These are phyloP conservation scores for Drosophila mimica DNA, from an alignment of 2,888 invertebrate species.

Conservation along the genomic window DNA sequence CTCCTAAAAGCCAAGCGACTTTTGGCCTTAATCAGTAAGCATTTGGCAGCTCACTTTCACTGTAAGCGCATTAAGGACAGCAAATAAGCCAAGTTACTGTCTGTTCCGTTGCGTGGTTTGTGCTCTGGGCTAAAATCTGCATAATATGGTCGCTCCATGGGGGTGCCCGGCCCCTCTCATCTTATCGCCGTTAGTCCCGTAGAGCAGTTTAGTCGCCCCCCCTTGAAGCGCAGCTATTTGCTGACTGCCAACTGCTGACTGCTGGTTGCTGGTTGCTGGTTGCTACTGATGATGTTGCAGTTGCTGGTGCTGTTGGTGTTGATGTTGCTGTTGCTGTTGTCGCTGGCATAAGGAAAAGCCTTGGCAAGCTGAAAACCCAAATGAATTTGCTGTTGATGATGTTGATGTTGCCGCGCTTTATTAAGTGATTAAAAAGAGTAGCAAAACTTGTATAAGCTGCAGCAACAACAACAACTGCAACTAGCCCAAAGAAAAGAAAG, in stretches of 20 bases:
- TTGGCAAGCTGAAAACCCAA: conserved; percentile 46
- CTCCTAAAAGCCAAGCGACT: not conserved
- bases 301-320: conserved; percentile 6
- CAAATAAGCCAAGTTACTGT: conserved; percentile 47
- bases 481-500: conserved; percentile 4
- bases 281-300: not conserved
- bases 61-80: conserved; percentile 40
- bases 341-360: conserved; percentile 41
- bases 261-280: not conserved
- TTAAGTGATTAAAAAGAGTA: conserved; percentile 58
- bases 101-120: conserved; percentile 24
- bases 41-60: conserved; percentile 5
- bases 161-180: conserved; percentile 16
- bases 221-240: conserved; percentile 22
- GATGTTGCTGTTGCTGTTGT: conserved; percentile 2
- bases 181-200: conserved; percentile 4
- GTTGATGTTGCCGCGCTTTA: conserved; percentile 49
- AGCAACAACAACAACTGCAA: conserved; percentile 5
- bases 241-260: not conserved
- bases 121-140: conserved; percentile 44
- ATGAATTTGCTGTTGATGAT: conserved; percentile 51
- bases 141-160: conserved; percentile 43
- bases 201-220: conserved; percentile 28
- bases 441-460: conserved; percentile 43
- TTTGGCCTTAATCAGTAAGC: conserved; percentile 10